Percentiles rank a stretch among this genome's conserved stretches.
These are phyloP conservation scores for Rhopalosiphum maidis DNA, from an alignment of 1,140 invertebrate genomes.

Conservation along the genomic window DNA sequence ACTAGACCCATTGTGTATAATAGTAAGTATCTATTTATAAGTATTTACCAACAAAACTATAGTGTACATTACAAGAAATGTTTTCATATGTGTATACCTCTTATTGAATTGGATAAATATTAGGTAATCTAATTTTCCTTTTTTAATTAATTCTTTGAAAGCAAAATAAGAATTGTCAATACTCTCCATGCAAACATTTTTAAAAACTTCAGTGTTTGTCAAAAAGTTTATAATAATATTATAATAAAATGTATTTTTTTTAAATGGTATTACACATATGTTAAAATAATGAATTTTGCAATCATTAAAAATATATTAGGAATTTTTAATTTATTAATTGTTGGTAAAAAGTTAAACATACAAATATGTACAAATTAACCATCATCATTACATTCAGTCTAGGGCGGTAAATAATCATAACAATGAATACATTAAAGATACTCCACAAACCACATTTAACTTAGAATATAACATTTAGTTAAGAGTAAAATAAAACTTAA, in stretches of 20 bases:
- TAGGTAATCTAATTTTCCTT: neutral
- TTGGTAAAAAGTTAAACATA: neutral
- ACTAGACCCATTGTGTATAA: neutral
- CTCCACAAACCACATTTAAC: neutral
- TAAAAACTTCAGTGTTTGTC: no score
- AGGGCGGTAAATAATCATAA: constrained; percentile 21
- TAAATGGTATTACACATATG: neutral
- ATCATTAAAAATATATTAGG: neutral
- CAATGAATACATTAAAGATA: neutral
- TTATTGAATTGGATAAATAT: neutral
- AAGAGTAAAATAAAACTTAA: neutral
- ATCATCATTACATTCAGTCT: constrained; percentile 46
- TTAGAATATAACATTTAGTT: neutral
- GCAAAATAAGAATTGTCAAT: neutral
- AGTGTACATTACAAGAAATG: neutral
- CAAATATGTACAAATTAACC: neutral
- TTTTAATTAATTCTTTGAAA: neutral
- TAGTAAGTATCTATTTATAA: neutral
- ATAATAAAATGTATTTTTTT: no score
- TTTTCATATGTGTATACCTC: neutral
- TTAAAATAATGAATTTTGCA: neutral
- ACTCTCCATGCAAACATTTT: no score
- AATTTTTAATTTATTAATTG: neutral
- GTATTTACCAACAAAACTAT: no score
- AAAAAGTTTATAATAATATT: no score